These are phyloP conservation scores for Drosophila parthenogenetica DNA, from an alignment of 2,888 invertebrate species.

Conservation along the genomic window DNA sequence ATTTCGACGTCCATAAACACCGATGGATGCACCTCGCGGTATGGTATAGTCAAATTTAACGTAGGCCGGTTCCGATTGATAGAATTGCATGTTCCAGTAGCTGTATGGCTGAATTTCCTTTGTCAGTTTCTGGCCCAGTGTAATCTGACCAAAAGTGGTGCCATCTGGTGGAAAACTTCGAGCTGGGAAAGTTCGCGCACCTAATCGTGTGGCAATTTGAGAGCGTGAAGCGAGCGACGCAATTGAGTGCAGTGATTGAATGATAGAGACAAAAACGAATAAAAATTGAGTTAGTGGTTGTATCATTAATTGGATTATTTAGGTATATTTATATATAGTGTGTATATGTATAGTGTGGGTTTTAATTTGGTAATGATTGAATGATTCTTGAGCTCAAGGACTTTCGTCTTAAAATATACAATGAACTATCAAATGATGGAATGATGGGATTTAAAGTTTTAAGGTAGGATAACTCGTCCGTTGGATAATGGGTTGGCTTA, in stretches of 20 bases:
- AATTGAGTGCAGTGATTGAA: conserved; percentile 24
- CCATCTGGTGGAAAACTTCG: conserved; percentile 97
- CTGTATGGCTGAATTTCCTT: conserved; percentile 96
- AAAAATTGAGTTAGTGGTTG: conserved; percentile 44
- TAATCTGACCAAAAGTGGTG: conserved; percentile 95
- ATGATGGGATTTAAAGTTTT: no score
- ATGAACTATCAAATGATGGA: no score
- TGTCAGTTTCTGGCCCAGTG: conserved; percentile 93
- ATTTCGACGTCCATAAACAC: conserved; percentile 97
- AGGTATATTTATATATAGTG: neutral
- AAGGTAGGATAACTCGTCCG: no score
- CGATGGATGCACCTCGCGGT: conserved; percentile 95
- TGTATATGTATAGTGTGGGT: neutral
- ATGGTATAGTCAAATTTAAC: conserved; percentile 98
- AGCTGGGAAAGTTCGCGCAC: conserved; percentile 94
- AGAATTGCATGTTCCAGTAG: conserved; percentile 99
- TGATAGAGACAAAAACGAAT: conserved; percentile 47
- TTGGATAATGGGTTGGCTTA: no score
- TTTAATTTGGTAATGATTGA: no score
- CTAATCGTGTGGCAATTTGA: conserved; percentile 84
- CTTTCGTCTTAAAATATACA: no score
- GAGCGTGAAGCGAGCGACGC: conserved; percentile 20
- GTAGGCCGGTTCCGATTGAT: conserved; percentile 96
- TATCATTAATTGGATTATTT: conserved; percentile 1
- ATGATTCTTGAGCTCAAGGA: neutral